Conservation (phyloP, 2,113 vertebrate species). For the Prietella phreatophila region DNA sequence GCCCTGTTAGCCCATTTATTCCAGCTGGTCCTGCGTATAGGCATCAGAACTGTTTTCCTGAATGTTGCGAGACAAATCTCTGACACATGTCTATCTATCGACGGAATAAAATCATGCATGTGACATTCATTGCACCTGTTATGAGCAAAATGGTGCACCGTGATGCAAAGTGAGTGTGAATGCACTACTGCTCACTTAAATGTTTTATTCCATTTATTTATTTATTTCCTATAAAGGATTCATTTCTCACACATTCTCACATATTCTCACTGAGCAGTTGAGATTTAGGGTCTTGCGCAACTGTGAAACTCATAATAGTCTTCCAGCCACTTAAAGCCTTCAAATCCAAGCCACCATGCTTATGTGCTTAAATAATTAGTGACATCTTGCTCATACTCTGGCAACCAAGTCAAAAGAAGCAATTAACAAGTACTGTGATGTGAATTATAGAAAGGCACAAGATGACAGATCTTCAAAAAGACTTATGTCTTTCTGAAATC, state of each 20-base stretch:
- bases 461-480: not conserved
- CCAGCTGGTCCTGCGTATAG: not conserved
- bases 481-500: not conserved
- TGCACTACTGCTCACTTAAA: not conserved
- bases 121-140: too few relatives aligned
- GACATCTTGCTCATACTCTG: not conserved
- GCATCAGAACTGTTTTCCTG: not conserved
- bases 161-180: too few relatives aligned
- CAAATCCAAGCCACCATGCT: not conserved
- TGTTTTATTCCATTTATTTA: not conserved
- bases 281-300: not conserved
- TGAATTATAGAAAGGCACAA: not conserved
- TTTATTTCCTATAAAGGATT: not conserved
- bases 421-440: not conserved
- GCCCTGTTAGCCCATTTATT: not conserved
- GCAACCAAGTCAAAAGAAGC: not conserved
- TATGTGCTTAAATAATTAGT: not conserved
- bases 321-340: not conserved
- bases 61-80: not conserved
- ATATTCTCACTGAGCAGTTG: not conserved
- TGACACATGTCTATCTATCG: too few relatives aligned
- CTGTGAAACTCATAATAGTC: not conserved
- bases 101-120: too few relatives aligned
- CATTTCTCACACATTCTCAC: not conserved
- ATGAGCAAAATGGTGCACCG: too few relatives aligned